These are phyloP conservation scores for Intellagama lesueurii DNA, from an alignment of 2,797 vertebrate genomes.

Conservation along the genomic window DNA sequence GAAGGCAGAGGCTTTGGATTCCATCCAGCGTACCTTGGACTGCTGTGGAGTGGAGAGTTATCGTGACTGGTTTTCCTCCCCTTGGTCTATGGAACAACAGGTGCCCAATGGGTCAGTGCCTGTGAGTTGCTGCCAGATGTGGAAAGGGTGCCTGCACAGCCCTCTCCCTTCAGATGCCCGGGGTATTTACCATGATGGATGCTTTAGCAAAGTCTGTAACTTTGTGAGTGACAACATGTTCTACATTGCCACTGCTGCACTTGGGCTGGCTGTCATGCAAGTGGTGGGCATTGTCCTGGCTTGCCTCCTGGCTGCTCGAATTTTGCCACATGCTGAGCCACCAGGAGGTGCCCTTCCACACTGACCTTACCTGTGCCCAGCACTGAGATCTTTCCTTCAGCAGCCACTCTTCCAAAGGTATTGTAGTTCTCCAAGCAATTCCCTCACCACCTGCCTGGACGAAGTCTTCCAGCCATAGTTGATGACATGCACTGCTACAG, in stretches of 20 bases:
- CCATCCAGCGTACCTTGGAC: slow-evolving; percentile 83
- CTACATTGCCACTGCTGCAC: slow-evolving; percentile 84
- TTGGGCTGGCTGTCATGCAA: slow-evolving; percentile 85
- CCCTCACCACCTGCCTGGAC: background rate
- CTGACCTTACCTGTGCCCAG: slow-evolving; percentile 15
- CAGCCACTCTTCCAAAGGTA: background rate
- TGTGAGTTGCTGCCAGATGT: slow-evolving; percentile 86
- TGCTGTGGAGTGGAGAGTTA: slow-evolving; percentile 90
- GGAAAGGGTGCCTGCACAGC: slow-evolving; percentile 82
- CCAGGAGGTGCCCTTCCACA: background rate
- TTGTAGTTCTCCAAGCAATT: background rate
- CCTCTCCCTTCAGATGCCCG: slow-evolving; percentile 71
- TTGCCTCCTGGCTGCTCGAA: slow-evolving; percentile 84
- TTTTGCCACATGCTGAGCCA: slow-evolving; percentile 43
- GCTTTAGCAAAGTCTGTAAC: slow-evolving; percentile 86
- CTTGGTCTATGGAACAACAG: slow-evolving; percentile 80
- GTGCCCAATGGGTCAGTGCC: slow-evolving; percentile 82
- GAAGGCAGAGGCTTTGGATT: slow-evolving; percentile 85
- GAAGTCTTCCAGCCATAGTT: no score
- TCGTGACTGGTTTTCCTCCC: slow-evolving; percentile 86
- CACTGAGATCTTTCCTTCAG: background rate
- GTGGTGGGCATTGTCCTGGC: slow-evolving; percentile 84
- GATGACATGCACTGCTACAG: no score
- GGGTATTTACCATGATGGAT: slow-evolving; percentile 84
- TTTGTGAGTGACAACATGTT: slow-evolving; percentile 80